Evolutionary conservation across 2,797 vertebrate species (phyloP), one percentile per base, ranked within the genome.

Genomic region (Mormyrus proboscirostris): DNA sequence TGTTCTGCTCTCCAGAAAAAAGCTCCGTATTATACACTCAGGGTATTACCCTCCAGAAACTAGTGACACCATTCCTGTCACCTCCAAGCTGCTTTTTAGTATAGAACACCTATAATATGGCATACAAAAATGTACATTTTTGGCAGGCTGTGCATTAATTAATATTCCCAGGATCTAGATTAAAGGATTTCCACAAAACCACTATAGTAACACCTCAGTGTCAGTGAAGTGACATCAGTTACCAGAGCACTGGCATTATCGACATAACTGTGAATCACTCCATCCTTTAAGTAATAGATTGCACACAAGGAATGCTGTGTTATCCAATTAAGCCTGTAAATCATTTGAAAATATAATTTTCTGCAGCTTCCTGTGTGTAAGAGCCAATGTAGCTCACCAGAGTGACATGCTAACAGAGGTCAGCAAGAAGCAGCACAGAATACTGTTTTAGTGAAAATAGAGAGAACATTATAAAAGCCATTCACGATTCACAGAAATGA

Each of bases 291-390:
- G 55, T 47, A 84, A 85, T 9, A 59, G 53, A 85, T 62, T 89
- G 6, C 53, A 85, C 38, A 16, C 59, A 65, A 19, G 19, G 14
- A 87, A 87, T 19, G n/a, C 49, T 86, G 5, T 6, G 8, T 4
- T 41, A 57, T 59, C 29, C 29, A 57, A 19, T 86, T 51, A 53
- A 41, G 33, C 33, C 33, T 3, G 2, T 65, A 44, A 59, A 44
- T 59, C 33, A 44, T 65, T 59, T 87, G 33, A 62, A 65, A 88
- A 65, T 44, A 47, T 88, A 65, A 62, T 62, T 65, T 69, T 88
- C 16, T 88, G 9, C 4, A 22, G 19, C 38, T 47, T 19, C 57
- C 10, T 19, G 12, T 57, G 12, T 22, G 53, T 19, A 14, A 33
- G 10, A 51, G 16, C 83, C 10, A 33, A 44, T 88, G n/a, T 29